These are phyloP conservation scores for Platynereis dumerilii DNA, from an alignment of 2,888 invertebrate genomes.

Conservation along the genomic window DNA sequence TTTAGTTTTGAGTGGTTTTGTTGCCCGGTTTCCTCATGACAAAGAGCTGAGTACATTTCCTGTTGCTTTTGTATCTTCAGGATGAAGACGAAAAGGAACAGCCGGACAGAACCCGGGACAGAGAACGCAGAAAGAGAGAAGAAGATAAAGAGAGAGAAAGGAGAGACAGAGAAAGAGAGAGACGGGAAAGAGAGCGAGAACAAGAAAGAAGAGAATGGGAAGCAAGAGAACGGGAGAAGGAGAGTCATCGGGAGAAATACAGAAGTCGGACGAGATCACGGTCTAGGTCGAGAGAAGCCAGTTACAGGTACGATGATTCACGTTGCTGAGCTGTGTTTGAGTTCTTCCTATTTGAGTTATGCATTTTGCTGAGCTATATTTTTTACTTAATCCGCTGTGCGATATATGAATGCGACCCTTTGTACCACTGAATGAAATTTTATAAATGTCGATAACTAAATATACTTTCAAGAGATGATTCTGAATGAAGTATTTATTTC, in stretches of 20 bases:
- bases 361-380: too few species aligned
- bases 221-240: constrained; percentile 41
- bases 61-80: constrained; percentile 11
- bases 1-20: too few species aligned
- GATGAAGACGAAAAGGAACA: constrained; percentile 28
- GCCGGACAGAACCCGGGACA: constrained; percentile 53
- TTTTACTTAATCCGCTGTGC: too few species aligned
- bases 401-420: too few species aligned
- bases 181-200: constrained; percentile 45
- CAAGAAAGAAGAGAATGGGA: constrained; percentile 32
- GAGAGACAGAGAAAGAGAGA: constrained; percentile 62
- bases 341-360: too few species aligned
- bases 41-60: too few species aligned
- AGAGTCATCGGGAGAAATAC: constrained; percentile 46
- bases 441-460: too few species aligned
- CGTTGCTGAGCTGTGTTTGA: too few species aligned
- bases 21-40: too few species aligned
- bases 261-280: constrained; percentile 41
- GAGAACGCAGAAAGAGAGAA: constrained; percentile 53
- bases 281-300: constrained; percentile 46
- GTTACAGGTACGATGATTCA: neutral
- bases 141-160: constrained; percentile 56
- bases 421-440: too few species aligned
- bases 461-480: too few species aligned
- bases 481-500: too few species aligned